Percentiles rank a stretch among this genome's conserved stretches.
These are phyloP conservation scores for Napeogenes sylphis DNA, from an alignment of 2,888 invertebrate species.

Conservation along the genomic window DNA sequence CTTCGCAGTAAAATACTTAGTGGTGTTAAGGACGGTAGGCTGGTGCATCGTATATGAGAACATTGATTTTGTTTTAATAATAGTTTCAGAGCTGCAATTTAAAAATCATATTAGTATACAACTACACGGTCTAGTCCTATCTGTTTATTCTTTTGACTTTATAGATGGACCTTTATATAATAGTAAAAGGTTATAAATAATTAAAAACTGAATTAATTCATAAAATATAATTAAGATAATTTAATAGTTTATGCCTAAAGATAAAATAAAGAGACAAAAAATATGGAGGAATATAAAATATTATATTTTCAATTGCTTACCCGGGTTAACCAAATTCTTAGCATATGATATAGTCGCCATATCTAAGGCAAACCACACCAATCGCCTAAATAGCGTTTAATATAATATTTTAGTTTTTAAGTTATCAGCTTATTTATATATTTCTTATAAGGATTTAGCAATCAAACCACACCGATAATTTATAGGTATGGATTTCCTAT, in stretches of 20 bases:
- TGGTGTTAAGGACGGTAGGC: constrained; percentile 53
- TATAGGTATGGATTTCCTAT: constrained; percentile 3
- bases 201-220: background rate
- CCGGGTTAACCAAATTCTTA: constrained; percentile 74
- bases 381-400: constrained; percentile 6
- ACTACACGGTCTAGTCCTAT: background rate
- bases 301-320: constrained; percentile 39
- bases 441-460: background rate
- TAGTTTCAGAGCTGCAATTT: constrained; percentile 61
- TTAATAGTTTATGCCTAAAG: background rate
- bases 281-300: constrained; percentile 6
- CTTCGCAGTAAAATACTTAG: constrained; percentile 63
- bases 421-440: constrained; percentile 5
- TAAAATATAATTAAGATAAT: no score
- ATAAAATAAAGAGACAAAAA: background rate
- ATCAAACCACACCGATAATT: background rate
- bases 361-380: constrained; percentile 37
- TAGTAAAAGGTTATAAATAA: constrained; percentile 30
- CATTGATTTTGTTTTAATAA: constrained; percentile 61
- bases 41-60: constrained; percentile 45
- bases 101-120: constrained; percentile 8
- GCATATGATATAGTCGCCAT: constrained; percentile 72
- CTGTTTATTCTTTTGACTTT: background rate
- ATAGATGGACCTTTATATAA: constrained; percentile 51
- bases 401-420: background rate